These are phyloP conservation scores for Cirrhinus molitorella DNA, from an alignment of 2,797 vertebrate species.

Conservation along the genomic window DNA sequence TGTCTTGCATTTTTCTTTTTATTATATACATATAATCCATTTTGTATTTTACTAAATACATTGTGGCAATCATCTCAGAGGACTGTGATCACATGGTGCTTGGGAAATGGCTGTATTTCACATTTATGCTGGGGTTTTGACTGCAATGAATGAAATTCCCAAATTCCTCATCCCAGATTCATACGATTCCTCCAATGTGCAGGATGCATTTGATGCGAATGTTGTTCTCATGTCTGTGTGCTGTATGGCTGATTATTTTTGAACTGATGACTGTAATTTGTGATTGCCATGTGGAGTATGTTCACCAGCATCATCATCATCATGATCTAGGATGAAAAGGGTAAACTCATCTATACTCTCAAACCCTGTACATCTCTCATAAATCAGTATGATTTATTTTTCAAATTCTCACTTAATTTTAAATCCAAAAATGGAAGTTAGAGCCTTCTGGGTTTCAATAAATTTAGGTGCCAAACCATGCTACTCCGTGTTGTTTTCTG, in stretches of 20 bases:
- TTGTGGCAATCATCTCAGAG: slow-evolving; percentile 77
- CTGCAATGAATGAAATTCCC: slow-evolving; percentile 59
- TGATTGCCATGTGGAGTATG: slow-evolving; percentile 55
- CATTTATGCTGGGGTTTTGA: slow-evolving; percentile 46
- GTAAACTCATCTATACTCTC: slow-evolving; percentile 31
- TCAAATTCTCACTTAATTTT: slow-evolving; percentile 47
- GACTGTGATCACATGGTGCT: slow-evolving; percentile 67
- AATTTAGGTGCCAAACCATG: slow-evolving; percentile 75
- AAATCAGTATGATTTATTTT: slow-evolving; percentile 45
- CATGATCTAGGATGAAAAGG: slow-evolving; percentile 33
- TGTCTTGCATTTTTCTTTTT: slow-evolving; percentile 49
- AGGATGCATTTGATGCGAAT: background rate
- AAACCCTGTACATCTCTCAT: slow-evolving; percentile 50
- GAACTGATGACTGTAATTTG: slow-evolving; percentile 24
- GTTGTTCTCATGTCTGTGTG: slow-evolving; percentile 11
- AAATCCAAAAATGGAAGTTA: slow-evolving; percentile 58
- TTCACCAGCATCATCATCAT: slow-evolving; percentile 39
- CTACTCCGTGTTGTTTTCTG: background rate
- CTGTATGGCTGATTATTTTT: slow-evolving; percentile 30
- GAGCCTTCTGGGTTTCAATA: slow-evolving; percentile 68
- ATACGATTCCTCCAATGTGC: slow-evolving; percentile 30
- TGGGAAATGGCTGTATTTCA: slow-evolving; percentile 58
- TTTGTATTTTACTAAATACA: slow-evolving; percentile 61
- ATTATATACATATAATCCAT: slow-evolving; percentile 44
- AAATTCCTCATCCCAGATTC: slow-evolving; percentile 56